Evolutionary conservation across 2,113 vertebrate species (phyloP), one percentile per base, ranked within the genome.

Genomic region (Chionis minor): DNA sequence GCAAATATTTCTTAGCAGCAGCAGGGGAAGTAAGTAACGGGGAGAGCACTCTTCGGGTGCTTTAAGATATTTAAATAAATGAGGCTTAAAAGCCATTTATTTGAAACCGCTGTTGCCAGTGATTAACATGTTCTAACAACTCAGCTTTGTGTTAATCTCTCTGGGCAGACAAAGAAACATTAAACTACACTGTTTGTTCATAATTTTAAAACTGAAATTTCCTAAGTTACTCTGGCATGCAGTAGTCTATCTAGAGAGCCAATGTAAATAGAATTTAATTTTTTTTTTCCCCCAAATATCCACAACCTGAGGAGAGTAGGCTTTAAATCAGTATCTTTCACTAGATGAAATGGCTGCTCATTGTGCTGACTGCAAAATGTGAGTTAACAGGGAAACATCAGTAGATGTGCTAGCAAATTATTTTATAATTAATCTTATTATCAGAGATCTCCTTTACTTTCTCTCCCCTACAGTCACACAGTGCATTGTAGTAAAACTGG

Each of bases 41-140:
- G 30, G 54, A 91, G 47, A 82, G 14, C 28, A 58, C 71, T 83
- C 67, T 81, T 86, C 2, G 2, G 44, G 74, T 81, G 69, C 70
- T 81, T 79, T 65, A 74, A 56, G 47, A 58, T 94, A n/a, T 90
- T 87, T 94, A 91, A 96, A 92, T 67, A 96, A 94, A 89, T 79
- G 80, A 95, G 58, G 69, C 91, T 81, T 78, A 75, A 91, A 96
- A 93, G 40, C 52, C 42, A 56, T 87, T 95, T 86, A 63, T 89
- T 89, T 81, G 83, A 92, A 95, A 55, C 61, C 33, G 32, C 67
- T 61, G 65, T 86, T 94, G 83, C 86, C 70, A 87, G 38, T 58
- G 83, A 94, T 96, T 87, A 94, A 85, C 56, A 61, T 17, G 33
- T 63, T 93, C 51, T 61, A 91, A 79, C 65, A 91, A n/a, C 88